Percentiles rank a stretch among this genome's conserved stretches.
Conservation (phyloP, 2,888 invertebrate species). For the Acanthosepion esculentum region DNA sequence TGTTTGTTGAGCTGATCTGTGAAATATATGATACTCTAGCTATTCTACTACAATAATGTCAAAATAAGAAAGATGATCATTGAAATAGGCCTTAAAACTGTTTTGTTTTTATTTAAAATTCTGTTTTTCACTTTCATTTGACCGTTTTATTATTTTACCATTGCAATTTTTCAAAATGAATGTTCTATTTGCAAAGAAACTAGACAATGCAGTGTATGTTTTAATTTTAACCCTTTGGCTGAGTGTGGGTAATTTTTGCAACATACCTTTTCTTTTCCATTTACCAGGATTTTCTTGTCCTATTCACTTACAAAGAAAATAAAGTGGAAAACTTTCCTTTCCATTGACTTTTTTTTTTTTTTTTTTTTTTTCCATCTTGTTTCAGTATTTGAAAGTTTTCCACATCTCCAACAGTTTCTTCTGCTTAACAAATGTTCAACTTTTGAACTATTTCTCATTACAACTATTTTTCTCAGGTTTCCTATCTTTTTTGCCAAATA, state of each 20-base stretch:
- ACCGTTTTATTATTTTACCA: background rate
- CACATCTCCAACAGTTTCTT: background rate
- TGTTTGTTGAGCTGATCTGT: too few species aligned
- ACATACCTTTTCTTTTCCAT: conserved; percentile 34
- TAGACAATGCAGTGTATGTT: conserved; percentile 8
- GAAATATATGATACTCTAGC: too few species aligned
- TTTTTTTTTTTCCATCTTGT: background rate
- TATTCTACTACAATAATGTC: too few species aligned
- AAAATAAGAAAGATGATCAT: too few species aligned
- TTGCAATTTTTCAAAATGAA: background rate
- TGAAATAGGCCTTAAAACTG: too few species aligned
- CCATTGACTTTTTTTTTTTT: background rate
- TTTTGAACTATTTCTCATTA: background rate
- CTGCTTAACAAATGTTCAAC: background rate
- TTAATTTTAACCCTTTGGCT: conserved; percentile 43
- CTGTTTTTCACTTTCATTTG: too few species aligned
- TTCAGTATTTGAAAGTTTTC: background rate
- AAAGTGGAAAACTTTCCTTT: background rate
- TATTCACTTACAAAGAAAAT: background rate
- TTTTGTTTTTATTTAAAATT: background rate
- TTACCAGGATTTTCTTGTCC: too few species aligned
- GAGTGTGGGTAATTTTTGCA: conserved; percentile 39
- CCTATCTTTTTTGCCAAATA: background rate
- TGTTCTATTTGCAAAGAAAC: background rate
- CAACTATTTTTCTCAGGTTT: background rate